Base-by-base conservation (phyloP, 2,888 invertebrate species). In the Dolichomitus sp. region DNA sequence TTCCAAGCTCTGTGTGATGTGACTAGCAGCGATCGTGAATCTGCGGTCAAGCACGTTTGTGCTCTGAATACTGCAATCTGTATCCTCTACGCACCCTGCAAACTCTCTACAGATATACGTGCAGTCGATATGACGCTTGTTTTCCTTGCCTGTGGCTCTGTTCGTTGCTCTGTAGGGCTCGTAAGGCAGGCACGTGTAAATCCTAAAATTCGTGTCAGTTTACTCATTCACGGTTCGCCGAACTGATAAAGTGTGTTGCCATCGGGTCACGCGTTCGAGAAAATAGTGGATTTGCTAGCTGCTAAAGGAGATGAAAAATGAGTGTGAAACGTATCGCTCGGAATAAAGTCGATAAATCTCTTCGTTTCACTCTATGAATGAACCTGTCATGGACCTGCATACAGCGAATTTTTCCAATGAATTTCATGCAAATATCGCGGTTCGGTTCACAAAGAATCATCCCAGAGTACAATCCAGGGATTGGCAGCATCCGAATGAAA, bases 201-300 rank as follows among this genome's bases (percentile, higher is more conserved):
- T 33, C 50, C 59, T 40, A 40, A 73, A 79, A 79, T 79, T 79
- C 66, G 59, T 65, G 79, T 79, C 79, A 79, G 79, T 79, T 79
- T 79, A 66, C 72, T 72, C 73, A 73, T 48, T 40, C 79, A 42
- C 57, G 57, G 59, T 59, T 73, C 70, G 14, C 70, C 70, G 27
- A 73, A 40, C 76, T 52, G 76, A 69, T 61, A 65, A 65, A 70
- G 61, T 65, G 61, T 65, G 30, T 78, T 54, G 33, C 27, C 54
- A 40, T 23, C 52, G 33, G 30, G 45, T 45, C 14, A 17, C 57
- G 27, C 12, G 52, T 0, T 12, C 30, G 17, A 33, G 17, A n/a
- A 42, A 70, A 57, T 57, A 27, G 6, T 27, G 70, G 42, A n/a
- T 6, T 27, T 14, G 2, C 37, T 14, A 17, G 17, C 42, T n/a